These are phyloP conservation scores for Brachyhypopomus gauderio DNA, from an alignment of 2,113 vertebrate genomes.

Conservation along the genomic window DNA sequence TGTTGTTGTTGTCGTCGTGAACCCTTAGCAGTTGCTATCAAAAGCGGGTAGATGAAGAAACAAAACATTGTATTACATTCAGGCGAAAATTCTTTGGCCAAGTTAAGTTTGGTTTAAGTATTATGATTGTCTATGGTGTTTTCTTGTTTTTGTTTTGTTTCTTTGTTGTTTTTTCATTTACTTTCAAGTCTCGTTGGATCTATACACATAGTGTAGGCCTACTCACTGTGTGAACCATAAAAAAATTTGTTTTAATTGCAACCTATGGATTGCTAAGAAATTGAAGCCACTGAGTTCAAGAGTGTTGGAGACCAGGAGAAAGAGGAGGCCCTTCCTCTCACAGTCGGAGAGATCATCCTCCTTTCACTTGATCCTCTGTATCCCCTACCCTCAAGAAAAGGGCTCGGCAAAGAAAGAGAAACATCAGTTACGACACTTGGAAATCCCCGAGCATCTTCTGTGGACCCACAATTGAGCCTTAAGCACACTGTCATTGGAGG, in stretches of 20 bases:
- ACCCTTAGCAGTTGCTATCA: conserved; percentile 42
- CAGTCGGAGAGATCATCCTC: conserved; percentile 28
- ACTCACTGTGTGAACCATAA: conserved; percentile 71
- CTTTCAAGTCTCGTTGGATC: conserved; percentile 68
- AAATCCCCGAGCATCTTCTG: conserved; percentile 73
- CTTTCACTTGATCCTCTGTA: conserved; percentile 27
- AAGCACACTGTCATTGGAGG: conserved; percentile 86
- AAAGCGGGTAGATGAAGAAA: conserved; percentile 42
- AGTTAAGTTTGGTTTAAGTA: conserved; percentile 52
- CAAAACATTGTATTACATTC: conserved; percentile 45
- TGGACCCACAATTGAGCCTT: conserved; percentile 89
- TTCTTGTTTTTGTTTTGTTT: conserved; percentile 48
- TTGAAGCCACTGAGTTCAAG: conserved; percentile 60
- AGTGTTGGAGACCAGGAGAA: conserved; percentile 50
- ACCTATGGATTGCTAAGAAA: conserved; percentile 79
- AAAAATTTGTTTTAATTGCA: conserved; percentile 74
- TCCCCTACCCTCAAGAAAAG: conserved; percentile 34
- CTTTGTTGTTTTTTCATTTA: conserved; percentile 49
- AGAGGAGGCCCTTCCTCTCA: conserved; percentile 6
- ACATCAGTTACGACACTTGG: conserved; percentile 46
- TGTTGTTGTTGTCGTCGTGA: conserved; percentile 22
- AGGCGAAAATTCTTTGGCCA: conserved; percentile 36
- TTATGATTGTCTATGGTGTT: conserved; percentile 55
- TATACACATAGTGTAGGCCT: conserved; percentile 59
- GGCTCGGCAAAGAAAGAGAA: conserved; percentile 41